A percentile compares a stretch with the other conserved stretches of the same genome.
Evolutionary conservation across 2,113 vertebrate species (phyloP).

Genomic region (Egretta garzetta): DNA sequence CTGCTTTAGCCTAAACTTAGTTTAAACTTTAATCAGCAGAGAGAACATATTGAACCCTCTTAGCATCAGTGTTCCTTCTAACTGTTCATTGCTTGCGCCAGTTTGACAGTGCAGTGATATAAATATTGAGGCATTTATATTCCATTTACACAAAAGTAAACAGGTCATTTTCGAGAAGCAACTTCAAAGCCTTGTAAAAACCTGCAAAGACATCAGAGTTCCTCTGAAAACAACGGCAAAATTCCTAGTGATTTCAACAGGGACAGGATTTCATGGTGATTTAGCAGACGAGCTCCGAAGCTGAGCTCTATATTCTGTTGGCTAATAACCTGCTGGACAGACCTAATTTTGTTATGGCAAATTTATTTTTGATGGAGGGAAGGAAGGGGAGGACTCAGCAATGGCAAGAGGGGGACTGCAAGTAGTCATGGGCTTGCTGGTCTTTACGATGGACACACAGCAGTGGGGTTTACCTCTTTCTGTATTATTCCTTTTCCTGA

Average conservation of each 20-base stretch:
- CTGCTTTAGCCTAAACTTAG: neutral
- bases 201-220: neutral
- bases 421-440: neutral
- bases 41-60: neutral
- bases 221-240: neutral
- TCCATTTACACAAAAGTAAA: neutral
- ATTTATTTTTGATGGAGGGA: neutral
- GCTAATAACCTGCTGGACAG: neutral
- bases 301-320: neutral
- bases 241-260: neutral
- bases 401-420: neutral
- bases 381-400: neutral
- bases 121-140: neutral
- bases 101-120: neutral
- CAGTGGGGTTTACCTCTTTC: neutral
- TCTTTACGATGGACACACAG: neutral
- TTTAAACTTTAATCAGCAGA: conserved; percentile 26
- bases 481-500: neutral
- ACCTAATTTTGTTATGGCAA: neutral
- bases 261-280: neutral
- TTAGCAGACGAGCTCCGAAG: neutral
- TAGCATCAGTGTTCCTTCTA: neutral
- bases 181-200: conserved; percentile 26
- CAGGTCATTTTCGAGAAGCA: neutral
- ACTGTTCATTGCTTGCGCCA: neutral